Conservation (phyloP, 1,140 invertebrate genomes). For the Nomia melanderi region DNA sequence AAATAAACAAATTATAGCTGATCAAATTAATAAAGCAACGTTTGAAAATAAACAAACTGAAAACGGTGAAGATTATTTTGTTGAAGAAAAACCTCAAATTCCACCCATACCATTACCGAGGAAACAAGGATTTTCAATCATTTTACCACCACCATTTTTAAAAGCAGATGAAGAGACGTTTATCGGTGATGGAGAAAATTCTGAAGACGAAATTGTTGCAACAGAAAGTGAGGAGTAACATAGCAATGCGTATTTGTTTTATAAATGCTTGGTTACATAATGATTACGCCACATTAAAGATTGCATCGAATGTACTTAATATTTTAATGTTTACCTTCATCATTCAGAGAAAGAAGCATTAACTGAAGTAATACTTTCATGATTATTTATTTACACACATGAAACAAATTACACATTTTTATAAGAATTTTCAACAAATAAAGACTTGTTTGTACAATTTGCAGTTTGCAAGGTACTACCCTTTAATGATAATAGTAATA, state of each 20-base stretch:
- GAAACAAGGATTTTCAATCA: constrained; percentile 8
- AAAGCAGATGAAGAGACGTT: constrained; percentile 73
- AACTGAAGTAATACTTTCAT: background rate
- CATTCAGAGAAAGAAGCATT: background rate
- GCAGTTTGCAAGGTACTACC: background rate
- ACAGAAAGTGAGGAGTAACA: background rate
- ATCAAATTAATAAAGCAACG: background rate
- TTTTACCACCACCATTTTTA: constrained; percentile 52
- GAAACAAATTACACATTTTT: constrained; percentile 18
- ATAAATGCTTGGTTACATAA: background rate
- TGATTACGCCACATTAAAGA: background rate
- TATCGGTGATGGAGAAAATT: constrained; percentile 77
- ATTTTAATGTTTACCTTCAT: background rate
- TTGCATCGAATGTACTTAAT: background rate
- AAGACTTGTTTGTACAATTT: constrained; percentile 15
- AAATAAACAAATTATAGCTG: background rate
- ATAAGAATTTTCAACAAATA: background rate
- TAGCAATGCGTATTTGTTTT: background rate
- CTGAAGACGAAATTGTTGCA: constrained; percentile 63
- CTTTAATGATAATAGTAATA: background rate
- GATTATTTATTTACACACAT: constrained; percentile 36
- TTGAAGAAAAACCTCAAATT: constrained; percentile 31
- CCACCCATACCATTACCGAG: constrained; percentile 15
- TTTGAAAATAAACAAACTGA: background rate
- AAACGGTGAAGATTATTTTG: background rate